Evolutionary conservation across 2,797 vertebrate species (phyloP), one percentile per base, ranked within the genome.

Genomic region (Sternotherus odoratus): DNA sequence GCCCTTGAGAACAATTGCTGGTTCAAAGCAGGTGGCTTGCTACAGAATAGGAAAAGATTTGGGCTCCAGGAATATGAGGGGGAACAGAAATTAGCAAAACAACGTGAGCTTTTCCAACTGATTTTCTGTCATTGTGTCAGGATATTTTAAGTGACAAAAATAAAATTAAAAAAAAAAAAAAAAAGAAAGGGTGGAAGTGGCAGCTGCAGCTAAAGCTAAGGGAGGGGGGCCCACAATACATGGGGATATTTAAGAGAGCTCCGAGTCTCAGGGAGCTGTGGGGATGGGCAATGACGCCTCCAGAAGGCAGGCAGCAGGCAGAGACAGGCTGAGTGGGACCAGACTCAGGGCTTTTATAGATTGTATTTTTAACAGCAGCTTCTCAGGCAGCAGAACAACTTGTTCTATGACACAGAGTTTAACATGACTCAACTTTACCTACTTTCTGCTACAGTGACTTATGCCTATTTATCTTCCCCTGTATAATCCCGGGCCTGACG

Each of bases 361-460:
- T 4, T 88, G 91, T 28, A 17, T 30, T 95, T 60, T 0, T 1
- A n/a, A 79, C 12, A 8, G 17, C 69, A 28, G 57, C 39, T 46
- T 85, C 4, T 1, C 36, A 0, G 1, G 74, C 1, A 2, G 63
- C 4, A 87, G 77, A 36, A 51, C 2, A 1, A 36, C 0, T 0
- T 79, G 82, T 83, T 79, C 88, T 1, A 6, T 5, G 75, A 90
- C 69, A 89, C 69, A 89, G 86, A 30, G 88, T 94, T 0, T 1
- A 93, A 90, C 5, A 19, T 94, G 94, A 92, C 94, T 95, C 90
- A 92, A 87, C 43, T 1, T 97, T 94, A 95, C 94, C 95, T 96
- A 96, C 91, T 95, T 97, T 92, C 86, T 69, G 39, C 84, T 56
- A 88, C 5, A 4, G 43, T 1, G 15, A 77, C 89, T 95, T 95